Evolutionary conservation across 2,797 vertebrate species (phyloP).

Genomic region (Lates japonicus): DNA sequence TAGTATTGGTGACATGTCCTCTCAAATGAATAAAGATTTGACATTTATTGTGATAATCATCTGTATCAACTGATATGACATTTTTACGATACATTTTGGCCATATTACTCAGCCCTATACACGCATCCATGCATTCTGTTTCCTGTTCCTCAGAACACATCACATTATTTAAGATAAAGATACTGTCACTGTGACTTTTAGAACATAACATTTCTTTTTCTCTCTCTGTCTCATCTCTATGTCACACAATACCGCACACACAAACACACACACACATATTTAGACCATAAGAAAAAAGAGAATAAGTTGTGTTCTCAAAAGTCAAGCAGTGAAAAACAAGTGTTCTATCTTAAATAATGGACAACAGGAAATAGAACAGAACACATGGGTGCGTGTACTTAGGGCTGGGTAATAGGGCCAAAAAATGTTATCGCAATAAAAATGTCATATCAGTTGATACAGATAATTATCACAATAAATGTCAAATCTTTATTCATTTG

Average conservation of each 20-base stretch:
- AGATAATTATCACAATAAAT: too few relatives aligned
- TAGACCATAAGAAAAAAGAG: not conserved
- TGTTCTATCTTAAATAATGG: not conserved
- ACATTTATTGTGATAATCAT: too few relatives aligned
- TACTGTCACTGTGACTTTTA: not conserved
- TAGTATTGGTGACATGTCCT: not conserved
- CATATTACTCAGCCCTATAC: too few relatives aligned
- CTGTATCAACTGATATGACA: too few relatives aligned
- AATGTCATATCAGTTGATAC: too few relatives aligned
- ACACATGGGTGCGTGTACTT: not conserved
- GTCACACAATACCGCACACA: not conserved
- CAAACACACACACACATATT: not conserved
- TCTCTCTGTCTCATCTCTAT: not conserved
- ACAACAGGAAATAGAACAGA: too few relatives aligned
- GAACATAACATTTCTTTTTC: not conserved
- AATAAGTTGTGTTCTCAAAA: not conserved
- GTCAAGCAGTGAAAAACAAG: not conserved
- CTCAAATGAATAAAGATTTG: not conserved
- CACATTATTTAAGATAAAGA: not conserved
- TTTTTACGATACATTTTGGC: too few relatives aligned
- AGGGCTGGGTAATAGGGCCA: too few relatives aligned
- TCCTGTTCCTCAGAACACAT: not conserved
- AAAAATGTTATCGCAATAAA: too few relatives aligned
- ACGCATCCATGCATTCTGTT: not conserved
- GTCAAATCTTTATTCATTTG: too few relatives aligned